A percentile compares a stretch with the other conserved stretches of the same genome.
Evolutionary conservation across 2,113 vertebrate species (phyloP).

Genomic region (Rhombomys opimus): DNA sequence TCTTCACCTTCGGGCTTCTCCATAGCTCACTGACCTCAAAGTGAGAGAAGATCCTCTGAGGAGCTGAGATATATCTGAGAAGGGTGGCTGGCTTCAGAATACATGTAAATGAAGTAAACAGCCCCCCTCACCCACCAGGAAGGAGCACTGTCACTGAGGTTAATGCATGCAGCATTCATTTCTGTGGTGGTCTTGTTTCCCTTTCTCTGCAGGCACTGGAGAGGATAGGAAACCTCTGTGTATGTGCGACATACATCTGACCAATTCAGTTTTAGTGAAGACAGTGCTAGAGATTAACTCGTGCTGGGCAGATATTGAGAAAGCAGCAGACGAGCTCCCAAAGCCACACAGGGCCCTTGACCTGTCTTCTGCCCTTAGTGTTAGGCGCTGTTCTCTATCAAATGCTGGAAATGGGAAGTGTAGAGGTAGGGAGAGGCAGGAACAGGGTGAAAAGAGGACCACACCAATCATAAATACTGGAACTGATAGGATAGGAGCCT

Average conservation of each 20-base stretch:
- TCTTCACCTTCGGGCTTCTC: neutral
- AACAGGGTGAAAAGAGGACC: neutral
- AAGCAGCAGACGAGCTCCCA: neutral
- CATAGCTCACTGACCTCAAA: neutral
- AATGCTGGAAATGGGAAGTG: neutral
- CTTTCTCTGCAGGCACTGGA: neutral
- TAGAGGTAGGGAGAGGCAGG: neutral
- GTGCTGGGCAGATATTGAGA: neutral
- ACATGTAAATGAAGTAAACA: neutral
- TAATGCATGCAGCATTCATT: neutral
- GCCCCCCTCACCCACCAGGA: neutral
- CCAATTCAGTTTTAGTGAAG: neutral
- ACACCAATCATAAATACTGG: neutral
- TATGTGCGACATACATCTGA: neutral
- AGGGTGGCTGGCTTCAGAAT: neutral
- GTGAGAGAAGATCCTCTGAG: neutral
- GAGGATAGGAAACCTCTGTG: neutral
- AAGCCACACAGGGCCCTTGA: fast-evolving
- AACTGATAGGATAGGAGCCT: neutral
- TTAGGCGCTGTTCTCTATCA: neutral
- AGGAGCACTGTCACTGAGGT: neutral
- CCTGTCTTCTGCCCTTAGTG: neutral
- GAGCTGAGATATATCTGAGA: neutral
- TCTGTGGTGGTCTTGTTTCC: neutral
- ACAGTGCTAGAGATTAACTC: neutral